phyloP scores from a whole-genome alignment of 2,797 vertebrate species.

The Fistularia commersonii region DNA sequence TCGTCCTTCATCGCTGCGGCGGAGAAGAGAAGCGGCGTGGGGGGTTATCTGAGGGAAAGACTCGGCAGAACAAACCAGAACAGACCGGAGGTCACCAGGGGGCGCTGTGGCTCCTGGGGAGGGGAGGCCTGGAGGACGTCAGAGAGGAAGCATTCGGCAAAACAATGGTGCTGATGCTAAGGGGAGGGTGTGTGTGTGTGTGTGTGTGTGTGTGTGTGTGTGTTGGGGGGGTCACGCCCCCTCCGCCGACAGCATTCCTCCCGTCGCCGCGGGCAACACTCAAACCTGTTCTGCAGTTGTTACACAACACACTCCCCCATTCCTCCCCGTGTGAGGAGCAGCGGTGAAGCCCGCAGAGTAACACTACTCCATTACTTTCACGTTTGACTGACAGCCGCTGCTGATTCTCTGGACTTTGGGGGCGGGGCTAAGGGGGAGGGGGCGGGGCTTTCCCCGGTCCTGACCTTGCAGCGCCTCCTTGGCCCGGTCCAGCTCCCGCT shows the following conservation, averaged over 20 bases:
- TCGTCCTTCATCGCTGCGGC: conserved; percentile 92
- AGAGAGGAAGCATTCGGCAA: background rate
- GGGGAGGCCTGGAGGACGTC: background rate
- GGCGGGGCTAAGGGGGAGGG: too few relatives aligned
- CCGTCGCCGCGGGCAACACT: conserved; percentile 14
- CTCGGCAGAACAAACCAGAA: too few relatives aligned
- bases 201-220: too few relatives aligned
- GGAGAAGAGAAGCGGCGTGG: too few relatives aligned
- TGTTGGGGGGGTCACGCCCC: background rate
- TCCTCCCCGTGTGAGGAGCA: too few relatives aligned
- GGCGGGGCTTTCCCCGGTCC: too few relatives aligned
- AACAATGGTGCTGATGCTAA: background rate
- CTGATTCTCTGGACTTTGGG: too few relatives aligned
- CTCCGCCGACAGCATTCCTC: conserved; percentile 41
- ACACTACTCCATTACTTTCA: too few relatives aligned
- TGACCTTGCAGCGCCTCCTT: conserved; percentile 95
- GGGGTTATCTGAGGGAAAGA: too few relatives aligned
- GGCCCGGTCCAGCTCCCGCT: conserved; percentile 92
- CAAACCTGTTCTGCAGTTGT: conserved; percentile 66
- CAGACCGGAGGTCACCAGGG: conserved; percentile 51
- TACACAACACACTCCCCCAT: conserved; percentile 31
- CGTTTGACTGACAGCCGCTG: too few relatives aligned
- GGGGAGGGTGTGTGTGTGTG: too few relatives aligned
- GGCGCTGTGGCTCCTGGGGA: conserved; percentile 41
- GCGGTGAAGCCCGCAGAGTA: too few relatives aligned